Conservation (phyloP, 2,797 vertebrate species). For the Tenualosa ilisha region DNA sequence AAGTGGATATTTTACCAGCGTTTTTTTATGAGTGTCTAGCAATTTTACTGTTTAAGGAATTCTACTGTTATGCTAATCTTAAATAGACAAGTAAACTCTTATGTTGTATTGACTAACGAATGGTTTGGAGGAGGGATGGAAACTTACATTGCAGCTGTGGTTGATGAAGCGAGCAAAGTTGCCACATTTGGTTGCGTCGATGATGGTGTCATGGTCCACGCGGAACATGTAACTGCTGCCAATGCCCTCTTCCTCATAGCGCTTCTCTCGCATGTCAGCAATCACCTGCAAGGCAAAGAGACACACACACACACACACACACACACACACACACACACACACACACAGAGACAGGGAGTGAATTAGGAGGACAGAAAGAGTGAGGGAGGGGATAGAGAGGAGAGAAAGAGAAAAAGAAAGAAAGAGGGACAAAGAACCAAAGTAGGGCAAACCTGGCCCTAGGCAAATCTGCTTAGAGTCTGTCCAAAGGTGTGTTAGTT, state of each 20-base stretch:
- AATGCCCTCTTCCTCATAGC: constrained; percentile 95
- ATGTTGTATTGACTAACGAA: background rate
- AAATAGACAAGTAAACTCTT: background rate
- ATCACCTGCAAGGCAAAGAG: constrained; percentile 80
- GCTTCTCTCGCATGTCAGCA: constrained; percentile 96
- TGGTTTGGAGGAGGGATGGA: accelerated
- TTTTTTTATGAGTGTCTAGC: no score
- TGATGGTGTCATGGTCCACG: constrained; percentile 97
- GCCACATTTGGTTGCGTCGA: constrained; percentile 95
- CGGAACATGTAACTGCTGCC: constrained; percentile 99
- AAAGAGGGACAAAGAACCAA: background rate
- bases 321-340: background rate
- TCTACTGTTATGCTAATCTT: no score
- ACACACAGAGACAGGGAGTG: background rate
- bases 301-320: background rate
- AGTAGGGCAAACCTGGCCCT: background rate
- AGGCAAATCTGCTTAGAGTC: background rate
- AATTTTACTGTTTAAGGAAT: no score
- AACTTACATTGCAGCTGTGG: constrained; percentile 97
- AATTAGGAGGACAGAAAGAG: background rate
- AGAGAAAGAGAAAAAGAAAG: background rate
- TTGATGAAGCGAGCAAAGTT: constrained; percentile 98
- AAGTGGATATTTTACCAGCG: no score
- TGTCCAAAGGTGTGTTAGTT: background rate
- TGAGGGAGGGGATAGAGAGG: background rate